phyloP scores from a whole-genome alignment of 2,888 invertebrate species.

The Caenorhabditis sp. region DNA sequence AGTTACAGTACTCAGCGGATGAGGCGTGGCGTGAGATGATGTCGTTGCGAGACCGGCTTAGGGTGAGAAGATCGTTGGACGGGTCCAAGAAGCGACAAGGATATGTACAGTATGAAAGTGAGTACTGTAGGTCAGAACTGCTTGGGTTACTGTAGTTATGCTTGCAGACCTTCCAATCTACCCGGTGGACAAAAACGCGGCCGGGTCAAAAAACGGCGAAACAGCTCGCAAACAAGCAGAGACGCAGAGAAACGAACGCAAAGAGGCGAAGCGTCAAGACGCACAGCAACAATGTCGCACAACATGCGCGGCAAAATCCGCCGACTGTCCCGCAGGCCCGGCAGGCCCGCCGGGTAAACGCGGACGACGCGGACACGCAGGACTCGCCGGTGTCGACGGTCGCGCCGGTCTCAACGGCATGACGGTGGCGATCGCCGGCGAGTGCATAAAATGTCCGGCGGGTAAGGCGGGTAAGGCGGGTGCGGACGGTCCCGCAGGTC shows the following conservation, averaged over 20 bases:
- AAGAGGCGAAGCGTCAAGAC: constrained; percentile 11
- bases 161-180: constrained; percentile 5
- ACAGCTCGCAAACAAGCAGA: constrained; percentile 1
- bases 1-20: constrained; percentile 24
- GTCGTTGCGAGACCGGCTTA: neutral
- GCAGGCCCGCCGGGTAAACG: constrained; percentile 15
- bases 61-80: neutral
- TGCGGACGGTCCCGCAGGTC: constrained; percentile 8
- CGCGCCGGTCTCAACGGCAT: constrained; percentile 18
- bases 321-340: constrained; percentile 27
- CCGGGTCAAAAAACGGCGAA: constrained; percentile 13
- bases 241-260: constrained; percentile 2
- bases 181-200: neutral
- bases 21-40: constrained; percentile 22
- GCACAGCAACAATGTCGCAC: too few species aligned
- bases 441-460: constrained; percentile 16
- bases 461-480: constrained; percentile 17
- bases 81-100: neutral
- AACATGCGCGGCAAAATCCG: constrained; percentile 13
- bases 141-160: neutral
- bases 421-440: constrained; percentile 6
- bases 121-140: neutral
- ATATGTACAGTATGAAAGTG: too few species aligned
- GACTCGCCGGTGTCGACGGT: constrained; percentile 16
- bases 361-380: constrained; percentile 15